A percentile compares a stretch with the other conserved stretches of the same genome.
These are phyloP conservation scores for Neolamprologus toae DNA, from an alignment of 2,113 vertebrate species.

Conservation along the genomic window DNA sequence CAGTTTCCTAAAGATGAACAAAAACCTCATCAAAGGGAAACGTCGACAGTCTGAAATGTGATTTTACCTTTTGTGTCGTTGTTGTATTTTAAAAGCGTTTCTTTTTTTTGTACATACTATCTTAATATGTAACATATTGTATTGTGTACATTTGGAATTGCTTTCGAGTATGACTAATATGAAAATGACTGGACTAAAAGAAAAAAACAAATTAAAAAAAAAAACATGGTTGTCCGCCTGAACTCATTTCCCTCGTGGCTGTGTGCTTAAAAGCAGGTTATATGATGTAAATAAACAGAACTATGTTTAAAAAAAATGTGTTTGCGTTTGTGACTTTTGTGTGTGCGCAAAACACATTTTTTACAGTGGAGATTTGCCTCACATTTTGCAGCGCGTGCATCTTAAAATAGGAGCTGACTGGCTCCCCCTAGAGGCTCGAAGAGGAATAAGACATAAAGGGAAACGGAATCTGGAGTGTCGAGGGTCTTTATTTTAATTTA, in stretches of 20 bases:
- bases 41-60: constrained; percentile 41
- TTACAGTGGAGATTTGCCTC: not conserved
- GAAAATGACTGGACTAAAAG: constrained; percentile 56
- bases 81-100: constrained; percentile 65
- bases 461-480: not conserved
- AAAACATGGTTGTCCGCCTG: constrained; percentile 41
- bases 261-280: constrained; percentile 65
- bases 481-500: not conserved
- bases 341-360: not conserved
- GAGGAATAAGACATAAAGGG: not conserved
- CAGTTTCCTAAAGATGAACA: not conserved
- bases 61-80: constrained; percentile 67
- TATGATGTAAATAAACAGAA: constrained; percentile 71
- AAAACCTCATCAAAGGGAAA: not conserved
- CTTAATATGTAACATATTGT: constrained; percentile 85
- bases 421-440: constrained; percentile 18
- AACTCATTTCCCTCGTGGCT: constrained; percentile 53
- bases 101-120: constrained; percentile 82
- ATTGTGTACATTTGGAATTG: constrained; percentile 86
- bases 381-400: not conserved
- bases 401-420: not conserved
- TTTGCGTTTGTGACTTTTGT: not conserved
- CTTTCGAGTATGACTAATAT: constrained; percentile 80
- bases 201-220: not conserved
- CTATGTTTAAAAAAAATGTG: constrained; percentile 51